Evolutionary conservation across 2,113 vertebrate species (phyloP).

Genomic region (Pluvialis apricaria): DNA sequence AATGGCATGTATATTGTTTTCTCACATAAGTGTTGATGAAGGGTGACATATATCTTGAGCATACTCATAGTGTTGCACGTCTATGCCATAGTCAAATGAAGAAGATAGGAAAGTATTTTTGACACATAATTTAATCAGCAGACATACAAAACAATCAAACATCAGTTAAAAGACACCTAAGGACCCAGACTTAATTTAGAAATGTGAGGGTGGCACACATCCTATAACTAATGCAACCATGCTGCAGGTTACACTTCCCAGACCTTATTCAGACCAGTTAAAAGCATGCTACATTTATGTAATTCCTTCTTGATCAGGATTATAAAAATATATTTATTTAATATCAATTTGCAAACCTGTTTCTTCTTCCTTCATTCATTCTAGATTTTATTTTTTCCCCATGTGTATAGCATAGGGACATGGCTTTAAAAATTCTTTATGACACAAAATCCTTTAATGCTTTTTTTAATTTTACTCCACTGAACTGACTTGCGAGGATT

Average conservation of each 20-base stretch:
- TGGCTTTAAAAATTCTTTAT: neutral
- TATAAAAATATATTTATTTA: neutral
- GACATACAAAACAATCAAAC: neutral
- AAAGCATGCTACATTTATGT: neutral
- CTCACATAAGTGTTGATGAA: neutral
- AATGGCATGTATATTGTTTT: neutral
- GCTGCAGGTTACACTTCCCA: neutral
- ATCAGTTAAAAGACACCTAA: neutral
- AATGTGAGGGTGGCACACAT: neutral
- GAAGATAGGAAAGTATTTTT: neutral
- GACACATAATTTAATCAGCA: neutral
- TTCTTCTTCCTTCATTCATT: neutral
- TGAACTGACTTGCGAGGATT: neutral
- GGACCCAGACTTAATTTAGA: neutral
- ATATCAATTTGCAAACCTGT: neutral
- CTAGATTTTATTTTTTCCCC: neutral
- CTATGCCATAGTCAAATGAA: neutral
- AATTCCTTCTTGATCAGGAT: neutral
- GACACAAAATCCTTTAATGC: neutral
- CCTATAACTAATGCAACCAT: neutral
- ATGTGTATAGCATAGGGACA: accelerated
- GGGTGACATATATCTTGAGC: neutral
- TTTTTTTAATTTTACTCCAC: neutral
- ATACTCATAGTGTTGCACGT: neutral
- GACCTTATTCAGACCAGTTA: neutral